Conservation (phyloP, 2,888 invertebrate species). For the Rotaria magnacalcarata region DNA sequence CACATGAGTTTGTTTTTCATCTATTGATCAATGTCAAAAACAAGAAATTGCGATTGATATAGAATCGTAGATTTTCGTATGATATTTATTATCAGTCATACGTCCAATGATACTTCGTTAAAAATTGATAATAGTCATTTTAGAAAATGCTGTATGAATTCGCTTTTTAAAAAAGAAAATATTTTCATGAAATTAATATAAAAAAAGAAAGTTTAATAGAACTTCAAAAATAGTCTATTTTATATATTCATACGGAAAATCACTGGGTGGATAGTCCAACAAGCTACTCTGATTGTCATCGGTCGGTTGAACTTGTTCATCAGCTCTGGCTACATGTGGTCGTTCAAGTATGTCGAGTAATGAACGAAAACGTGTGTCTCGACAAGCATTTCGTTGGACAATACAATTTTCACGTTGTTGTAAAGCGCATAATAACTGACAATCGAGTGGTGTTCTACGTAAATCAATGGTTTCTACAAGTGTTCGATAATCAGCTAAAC, state of each 20-base stretch:
- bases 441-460: conserved; percentile 5
- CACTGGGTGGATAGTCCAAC: not conserved
- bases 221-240: no score
- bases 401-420: conserved; percentile 33
- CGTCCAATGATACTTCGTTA: no score
- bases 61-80: no score
- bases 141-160: no score
- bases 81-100: no score
- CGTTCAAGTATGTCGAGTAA: not conserved
- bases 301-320: not conserved
- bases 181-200: no score
- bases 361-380: conserved; percentile 25
- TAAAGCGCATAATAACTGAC: conserved; percentile 10
- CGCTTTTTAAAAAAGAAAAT: no score
- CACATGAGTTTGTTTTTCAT: no score
- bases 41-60: no score
- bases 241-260: not conserved
- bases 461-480: conserved; percentile 14
- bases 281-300: not conserved
- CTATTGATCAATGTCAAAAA: no score
- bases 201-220: no score
- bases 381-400: conserved; percentile 6
- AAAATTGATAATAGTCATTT: no score
- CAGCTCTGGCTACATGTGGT: not conserved
- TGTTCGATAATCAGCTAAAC: conserved; percentile 13